Conservation (phyloP, 1,140 invertebrate genomes). For the Cydia amplana region DNA sequence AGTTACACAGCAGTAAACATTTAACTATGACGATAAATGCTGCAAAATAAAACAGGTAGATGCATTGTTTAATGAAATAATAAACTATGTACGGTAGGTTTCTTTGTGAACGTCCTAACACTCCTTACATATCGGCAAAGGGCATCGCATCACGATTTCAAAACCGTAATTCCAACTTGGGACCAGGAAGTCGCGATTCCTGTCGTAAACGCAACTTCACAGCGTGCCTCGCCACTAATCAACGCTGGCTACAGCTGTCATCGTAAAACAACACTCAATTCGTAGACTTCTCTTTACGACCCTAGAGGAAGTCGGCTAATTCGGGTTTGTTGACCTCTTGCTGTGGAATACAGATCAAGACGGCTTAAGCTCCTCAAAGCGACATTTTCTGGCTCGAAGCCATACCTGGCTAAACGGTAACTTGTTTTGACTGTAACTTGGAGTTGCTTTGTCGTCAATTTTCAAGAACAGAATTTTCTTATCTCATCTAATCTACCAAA, state of each 20-base stretch:
- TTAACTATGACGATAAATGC: no score
- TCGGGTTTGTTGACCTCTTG: neutral
- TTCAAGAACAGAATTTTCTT: no score
- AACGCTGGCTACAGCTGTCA: constrained; percentile 22
- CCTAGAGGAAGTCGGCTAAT: constrained; percentile 15
- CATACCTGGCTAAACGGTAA: no score
- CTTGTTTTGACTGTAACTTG: no score
- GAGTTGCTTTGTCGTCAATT: no score
- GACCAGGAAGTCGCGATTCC: constrained; percentile 2
- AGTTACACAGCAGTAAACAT: no score
- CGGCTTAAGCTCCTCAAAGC: neutral
- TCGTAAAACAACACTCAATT: constrained; percentile 26
- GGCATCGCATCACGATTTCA: neutral
- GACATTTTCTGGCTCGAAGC: no score
- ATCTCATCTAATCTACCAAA: no score
- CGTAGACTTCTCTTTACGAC: neutral
- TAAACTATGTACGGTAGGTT: no score
- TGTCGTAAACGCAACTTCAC: neutral
- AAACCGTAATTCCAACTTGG: neutral
- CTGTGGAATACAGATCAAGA: neutral
- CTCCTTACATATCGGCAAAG: neutral
- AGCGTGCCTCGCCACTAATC: constrained; percentile 13
- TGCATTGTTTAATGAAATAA: no score
- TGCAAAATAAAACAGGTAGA: no score
- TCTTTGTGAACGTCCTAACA: no score